Evolutionary conservation across 2,888 invertebrate species (phyloP).

Genomic region (Griposia aprilina): DNA sequence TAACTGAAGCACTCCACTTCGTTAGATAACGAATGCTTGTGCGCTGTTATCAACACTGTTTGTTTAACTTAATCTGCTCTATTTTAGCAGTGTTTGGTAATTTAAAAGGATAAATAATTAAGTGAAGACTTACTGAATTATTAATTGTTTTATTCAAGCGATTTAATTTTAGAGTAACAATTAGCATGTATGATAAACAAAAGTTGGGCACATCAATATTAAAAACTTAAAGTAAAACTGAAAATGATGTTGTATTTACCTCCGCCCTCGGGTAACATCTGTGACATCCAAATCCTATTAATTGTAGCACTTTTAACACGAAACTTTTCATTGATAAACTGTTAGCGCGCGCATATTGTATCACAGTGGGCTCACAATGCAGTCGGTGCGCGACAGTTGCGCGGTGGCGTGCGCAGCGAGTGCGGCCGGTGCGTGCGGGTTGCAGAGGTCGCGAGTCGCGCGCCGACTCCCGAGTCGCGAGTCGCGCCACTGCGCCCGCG

Average conservation of each 20-base stretch:
- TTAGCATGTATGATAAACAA: neutral
- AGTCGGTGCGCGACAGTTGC: slow-evolving; percentile 49
- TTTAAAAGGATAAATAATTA: slow-evolving; percentile 1
- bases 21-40: slow-evolving; percentile 40
- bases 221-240: slow-evolving; percentile 11
- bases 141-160: no score
- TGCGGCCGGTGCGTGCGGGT: slow-evolving; percentile 45
- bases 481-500: slow-evolving; percentile 73
- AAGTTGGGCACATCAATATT: neutral
- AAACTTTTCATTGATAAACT: slow-evolving; percentile 72
- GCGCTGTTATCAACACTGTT: slow-evolving; percentile 22
- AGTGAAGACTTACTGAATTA: neutral
- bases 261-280: slow-evolving; percentile 88
- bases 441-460: slow-evolving; percentile 60
- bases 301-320: slow-evolving; percentile 70
- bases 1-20: slow-evolving; percentile 21
- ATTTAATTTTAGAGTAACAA: neutral
- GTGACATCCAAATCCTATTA: slow-evolving; percentile 86
- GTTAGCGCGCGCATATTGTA: slow-evolving; percentile 56
- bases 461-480: slow-evolving; percentile 61
- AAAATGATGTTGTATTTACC: slow-evolving; percentile 79
- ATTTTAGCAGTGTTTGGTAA: neutral
- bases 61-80: slow-evolving; percentile 19
- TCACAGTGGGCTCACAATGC: slow-evolving; percentile 48
- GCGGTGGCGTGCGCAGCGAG: slow-evolving; percentile 42